Percentiles rank a stretch among this genome's conserved stretches.
phyloP scores from a whole-genome alignment of 2,797 vertebrate species.

The Brotula barbata region DNA sequence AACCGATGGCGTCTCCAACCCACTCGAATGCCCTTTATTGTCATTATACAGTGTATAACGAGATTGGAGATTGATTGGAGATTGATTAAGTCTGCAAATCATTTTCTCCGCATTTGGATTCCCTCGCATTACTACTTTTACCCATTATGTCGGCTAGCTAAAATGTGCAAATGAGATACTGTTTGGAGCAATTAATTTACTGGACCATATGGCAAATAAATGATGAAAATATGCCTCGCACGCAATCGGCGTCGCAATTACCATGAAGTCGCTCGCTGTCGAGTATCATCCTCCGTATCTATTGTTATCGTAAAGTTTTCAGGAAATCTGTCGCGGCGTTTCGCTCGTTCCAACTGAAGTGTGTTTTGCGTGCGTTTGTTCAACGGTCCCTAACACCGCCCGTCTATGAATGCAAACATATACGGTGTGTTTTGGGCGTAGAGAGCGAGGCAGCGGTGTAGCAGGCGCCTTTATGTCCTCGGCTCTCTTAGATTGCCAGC shows the following conservation, averaged over 20 bases:
- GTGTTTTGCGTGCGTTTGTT: constrained; percentile 16
- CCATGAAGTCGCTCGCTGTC: constrained; percentile 49
- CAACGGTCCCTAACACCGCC: constrained; percentile 10
- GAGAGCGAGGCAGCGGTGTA: constrained; percentile 41
- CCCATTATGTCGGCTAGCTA: constrained; percentile 49
- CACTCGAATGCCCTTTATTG: too few relatives aligned
- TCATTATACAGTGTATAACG: too few relatives aligned
- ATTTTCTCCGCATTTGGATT: constrained; percentile 54
- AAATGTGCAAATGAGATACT: constrained; percentile 69
- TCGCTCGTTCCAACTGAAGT: too few relatives aligned
- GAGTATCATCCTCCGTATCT: constrained; percentile 39
- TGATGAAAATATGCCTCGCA: constrained; percentile 44
- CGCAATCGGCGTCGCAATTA: constrained; percentile 52
- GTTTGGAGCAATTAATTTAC: constrained; percentile 62
- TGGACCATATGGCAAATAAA: constrained; percentile 56
- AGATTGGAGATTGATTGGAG: too few relatives aligned
- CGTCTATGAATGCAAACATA: constrained; percentile 44
- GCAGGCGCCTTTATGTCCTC: constrained; percentile 56
- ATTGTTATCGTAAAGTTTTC: constrained; percentile 35
- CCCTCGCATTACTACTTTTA: constrained; percentile 57
- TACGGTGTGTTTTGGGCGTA: constrained; percentile 41
- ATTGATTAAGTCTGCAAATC: constrained; percentile 65
- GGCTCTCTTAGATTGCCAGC: constrained; percentile 62
- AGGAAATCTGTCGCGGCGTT: constrained; percentile 7
- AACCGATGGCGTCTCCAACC: constrained; percentile 43